Evolutionary conservation across 2,113 vertebrate species (phyloP).

Genomic region (Amazona vittata): DNA sequence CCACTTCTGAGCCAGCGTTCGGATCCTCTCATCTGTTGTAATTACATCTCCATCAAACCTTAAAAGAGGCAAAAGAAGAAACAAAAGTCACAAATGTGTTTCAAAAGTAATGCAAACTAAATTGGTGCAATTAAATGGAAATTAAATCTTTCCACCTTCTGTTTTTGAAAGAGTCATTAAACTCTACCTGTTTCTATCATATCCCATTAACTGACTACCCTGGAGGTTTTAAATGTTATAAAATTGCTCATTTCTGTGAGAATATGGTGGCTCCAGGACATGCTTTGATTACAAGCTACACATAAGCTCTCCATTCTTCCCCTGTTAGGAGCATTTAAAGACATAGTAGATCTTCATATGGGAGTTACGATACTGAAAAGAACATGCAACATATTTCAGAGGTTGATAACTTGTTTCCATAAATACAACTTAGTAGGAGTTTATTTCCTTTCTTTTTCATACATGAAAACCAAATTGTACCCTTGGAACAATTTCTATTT

Average conservation of each 20-base stretch:
- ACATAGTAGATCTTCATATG: neutral
- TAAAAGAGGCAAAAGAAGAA: neutral
- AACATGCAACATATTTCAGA: neutral
- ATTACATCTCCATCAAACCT: conserved; percentile 95
- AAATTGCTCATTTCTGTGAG: neutral
- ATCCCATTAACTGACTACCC: neutral
- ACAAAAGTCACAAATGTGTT: neutral
- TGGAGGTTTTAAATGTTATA: neutral
- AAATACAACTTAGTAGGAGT: neutral
- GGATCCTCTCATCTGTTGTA: conserved; percentile 91
- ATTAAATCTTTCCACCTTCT: neutral
- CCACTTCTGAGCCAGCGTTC: conserved; percentile 92
- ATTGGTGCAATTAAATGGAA: neutral
- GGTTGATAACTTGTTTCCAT: neutral
- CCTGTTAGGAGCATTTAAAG: neutral
- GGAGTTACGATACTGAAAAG: neutral
- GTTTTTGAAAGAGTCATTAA: neutral
- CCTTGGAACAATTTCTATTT: neutral
- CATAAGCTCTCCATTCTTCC: neutral
- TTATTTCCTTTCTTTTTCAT: neutral
- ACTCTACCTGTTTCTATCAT: neutral
- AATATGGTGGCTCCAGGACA: neutral
- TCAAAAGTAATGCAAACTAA: neutral
- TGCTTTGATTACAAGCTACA: neutral
- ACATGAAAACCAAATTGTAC: neutral